These are phyloP conservation scores for Beroe ovata DNA, from an alignment of 37 sponge, comb jelly and placozoan species.

Conservation along the genomic window DNA sequence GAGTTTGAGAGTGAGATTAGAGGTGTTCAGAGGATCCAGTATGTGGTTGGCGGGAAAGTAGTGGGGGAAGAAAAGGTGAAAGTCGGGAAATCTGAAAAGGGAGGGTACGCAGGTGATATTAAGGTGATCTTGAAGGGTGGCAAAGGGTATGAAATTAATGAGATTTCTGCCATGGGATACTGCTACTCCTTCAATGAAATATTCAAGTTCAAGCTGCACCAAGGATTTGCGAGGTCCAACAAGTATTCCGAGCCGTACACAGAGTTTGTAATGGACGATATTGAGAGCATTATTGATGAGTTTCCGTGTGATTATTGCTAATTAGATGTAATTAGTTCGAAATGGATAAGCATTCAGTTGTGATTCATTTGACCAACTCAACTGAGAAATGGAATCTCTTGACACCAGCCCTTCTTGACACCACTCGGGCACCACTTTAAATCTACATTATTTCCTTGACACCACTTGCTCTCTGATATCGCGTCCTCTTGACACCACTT, in stretches of 20 bases:
- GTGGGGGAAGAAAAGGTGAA: neutral
- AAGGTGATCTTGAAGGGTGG: neutral
- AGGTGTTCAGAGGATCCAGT: neutral
- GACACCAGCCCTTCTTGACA: no score
- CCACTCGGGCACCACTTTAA: no score
- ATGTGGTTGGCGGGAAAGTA: neutral
- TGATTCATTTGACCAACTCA: no score
- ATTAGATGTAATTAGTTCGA: no score
- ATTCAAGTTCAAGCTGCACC: neutral
- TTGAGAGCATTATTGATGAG: neutral
- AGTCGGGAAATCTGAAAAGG: neutral
- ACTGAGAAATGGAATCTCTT: no score
- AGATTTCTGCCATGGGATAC: neutral
- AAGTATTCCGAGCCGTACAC: neutral
- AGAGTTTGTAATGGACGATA: slow-evolving; percentile 2
- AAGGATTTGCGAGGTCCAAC: neutral
- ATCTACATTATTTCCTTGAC: no score
- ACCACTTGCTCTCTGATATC: no score
- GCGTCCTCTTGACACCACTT: no score
- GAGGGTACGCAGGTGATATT: neutral
- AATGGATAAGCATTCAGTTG: no score
- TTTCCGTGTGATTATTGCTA: neutral
- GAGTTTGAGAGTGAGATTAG: neutral
- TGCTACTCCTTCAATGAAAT: slow-evolving; percentile 17
- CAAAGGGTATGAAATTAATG: neutral